Conservation (phyloP, 1,140 invertebrate species). For the Paraescarpia echinospica region DNA sequence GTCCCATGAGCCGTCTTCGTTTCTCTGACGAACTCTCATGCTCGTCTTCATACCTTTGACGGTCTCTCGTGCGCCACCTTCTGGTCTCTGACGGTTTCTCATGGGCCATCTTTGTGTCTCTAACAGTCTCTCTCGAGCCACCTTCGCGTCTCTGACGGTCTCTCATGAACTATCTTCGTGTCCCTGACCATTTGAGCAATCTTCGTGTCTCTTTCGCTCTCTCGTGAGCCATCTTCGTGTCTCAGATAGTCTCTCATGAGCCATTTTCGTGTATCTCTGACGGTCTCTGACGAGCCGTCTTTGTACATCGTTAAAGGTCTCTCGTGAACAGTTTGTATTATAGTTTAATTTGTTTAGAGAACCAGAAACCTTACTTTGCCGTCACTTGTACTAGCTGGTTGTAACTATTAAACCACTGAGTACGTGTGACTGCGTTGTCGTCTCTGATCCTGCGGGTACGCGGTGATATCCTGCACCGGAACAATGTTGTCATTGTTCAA, state of each 20-base stretch:
- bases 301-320: neutral
- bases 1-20: neutral
- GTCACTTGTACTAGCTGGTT: neutral
- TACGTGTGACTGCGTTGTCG: neutral
- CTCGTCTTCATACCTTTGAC: neutral
- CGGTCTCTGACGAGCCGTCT: neutral
- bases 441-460: too few species aligned
- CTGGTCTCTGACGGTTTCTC: neutral
- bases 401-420: neutral
- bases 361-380: neutral
- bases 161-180: too few species aligned
- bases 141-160: neutral
- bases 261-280: neutral
- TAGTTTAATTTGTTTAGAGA: neutral
- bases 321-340: neutral
- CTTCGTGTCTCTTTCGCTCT: too few species aligned
- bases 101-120: neutral
- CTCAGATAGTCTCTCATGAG: neutral
- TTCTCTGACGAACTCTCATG: neutral
- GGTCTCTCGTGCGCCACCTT: too few species aligned
- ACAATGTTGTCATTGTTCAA: too few species aligned
- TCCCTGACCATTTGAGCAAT: too few species aligned
- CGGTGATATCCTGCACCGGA: too few species aligned
- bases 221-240: too few species aligned
- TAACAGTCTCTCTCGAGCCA: neutral